Conservation (phyloP, 2,113 vertebrate species). For the Pyrgilauda ruficollis region DNA sequence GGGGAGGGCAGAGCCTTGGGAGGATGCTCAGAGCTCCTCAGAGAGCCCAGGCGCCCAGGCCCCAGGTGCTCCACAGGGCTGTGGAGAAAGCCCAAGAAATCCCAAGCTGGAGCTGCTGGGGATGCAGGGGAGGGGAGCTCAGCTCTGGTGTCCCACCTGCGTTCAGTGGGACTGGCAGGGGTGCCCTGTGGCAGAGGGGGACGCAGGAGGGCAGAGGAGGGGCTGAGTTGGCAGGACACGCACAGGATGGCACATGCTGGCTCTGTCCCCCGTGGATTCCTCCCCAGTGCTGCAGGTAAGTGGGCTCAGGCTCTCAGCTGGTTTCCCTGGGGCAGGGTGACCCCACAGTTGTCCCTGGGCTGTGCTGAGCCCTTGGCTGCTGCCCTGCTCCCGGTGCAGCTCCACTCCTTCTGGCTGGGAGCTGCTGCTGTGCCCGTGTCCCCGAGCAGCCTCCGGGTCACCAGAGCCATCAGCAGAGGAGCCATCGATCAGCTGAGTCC, state of each 20-base stretch:
- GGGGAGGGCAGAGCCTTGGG: not conserved
- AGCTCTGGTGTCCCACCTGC: not conserved
- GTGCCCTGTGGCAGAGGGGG: not conserved
- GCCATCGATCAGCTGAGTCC: rapidly evolving
- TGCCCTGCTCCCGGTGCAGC: rapidly evolving
- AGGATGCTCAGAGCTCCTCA: not conserved
- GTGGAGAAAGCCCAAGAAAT: not conserved
- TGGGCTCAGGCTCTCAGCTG: not conserved
- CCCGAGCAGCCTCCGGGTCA: not conserved
- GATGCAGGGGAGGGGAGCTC: not conserved
- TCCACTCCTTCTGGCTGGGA: rapidly evolving
- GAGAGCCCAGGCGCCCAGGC: not conserved
- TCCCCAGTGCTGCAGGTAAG: not conserved
- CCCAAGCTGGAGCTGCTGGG: not conserved
- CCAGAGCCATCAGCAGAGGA: not conserved
- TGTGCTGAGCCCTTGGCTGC: not conserved
- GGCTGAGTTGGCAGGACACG: not conserved
- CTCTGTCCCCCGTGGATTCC: not conserved
- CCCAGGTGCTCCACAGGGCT: not conserved
- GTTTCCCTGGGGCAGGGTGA: rapidly evolving
- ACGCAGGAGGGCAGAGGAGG: not conserved
- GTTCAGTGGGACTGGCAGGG: not conserved
- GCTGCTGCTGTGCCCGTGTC: not conserved
- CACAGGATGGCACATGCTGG: not conserved
- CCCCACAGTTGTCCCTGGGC: rapidly evolving